These are phyloP conservation scores for Formica aserva DNA, from an alignment of 2,888 invertebrate species.

Conservation along the genomic window DNA sequence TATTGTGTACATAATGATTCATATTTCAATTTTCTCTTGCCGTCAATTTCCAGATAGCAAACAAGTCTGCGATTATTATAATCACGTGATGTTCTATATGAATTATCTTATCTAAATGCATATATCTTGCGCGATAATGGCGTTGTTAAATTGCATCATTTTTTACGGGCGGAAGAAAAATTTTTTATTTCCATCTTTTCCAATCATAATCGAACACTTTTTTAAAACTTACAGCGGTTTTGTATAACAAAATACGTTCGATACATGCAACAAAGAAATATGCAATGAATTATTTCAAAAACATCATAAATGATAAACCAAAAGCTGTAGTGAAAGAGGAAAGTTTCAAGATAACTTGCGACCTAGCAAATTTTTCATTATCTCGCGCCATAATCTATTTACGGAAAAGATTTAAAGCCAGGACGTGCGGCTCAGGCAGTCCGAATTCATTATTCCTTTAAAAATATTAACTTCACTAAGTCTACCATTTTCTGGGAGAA, in stretches of 20 bases:
- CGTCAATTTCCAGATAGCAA: slow-evolving; percentile 60
- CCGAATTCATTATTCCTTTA: slow-evolving; percentile 73
- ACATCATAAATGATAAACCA: slow-evolving; percentile 27
- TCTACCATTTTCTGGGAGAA: slow-evolving; percentile 55
- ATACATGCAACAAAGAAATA: neutral
- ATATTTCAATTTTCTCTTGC: slow-evolving; percentile 72
- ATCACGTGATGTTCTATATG: slow-evolving; percentile 63
- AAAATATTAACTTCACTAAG: slow-evolving; percentile 74
- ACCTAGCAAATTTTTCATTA: slow-evolving; percentile 74
- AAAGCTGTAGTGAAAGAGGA: slow-evolving; percentile 1
- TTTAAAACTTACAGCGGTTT: neutral
- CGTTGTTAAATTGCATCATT: slow-evolving; percentile 15
- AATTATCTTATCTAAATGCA: slow-evolving; percentile 72
- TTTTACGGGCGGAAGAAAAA: neutral
- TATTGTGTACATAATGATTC: slow-evolving; percentile 68
- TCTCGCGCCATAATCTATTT: slow-evolving; percentile 76
- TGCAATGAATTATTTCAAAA: slow-evolving; percentile 5
- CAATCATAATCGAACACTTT: neutral
- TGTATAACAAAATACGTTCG: neutral
- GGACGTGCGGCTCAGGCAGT: slow-evolving; percentile 66
- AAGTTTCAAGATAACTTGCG: slow-evolving; percentile 63
- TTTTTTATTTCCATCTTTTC: neutral
- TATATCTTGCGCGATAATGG: slow-evolving; percentile 56
- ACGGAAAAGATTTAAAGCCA: slow-evolving; percentile 75
- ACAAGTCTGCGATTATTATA: slow-evolving; percentile 66